These are phyloP conservation scores for Drosophila putrida DNA, from an alignment of 2,888 invertebrate species.

Conservation along the genomic window DNA sequence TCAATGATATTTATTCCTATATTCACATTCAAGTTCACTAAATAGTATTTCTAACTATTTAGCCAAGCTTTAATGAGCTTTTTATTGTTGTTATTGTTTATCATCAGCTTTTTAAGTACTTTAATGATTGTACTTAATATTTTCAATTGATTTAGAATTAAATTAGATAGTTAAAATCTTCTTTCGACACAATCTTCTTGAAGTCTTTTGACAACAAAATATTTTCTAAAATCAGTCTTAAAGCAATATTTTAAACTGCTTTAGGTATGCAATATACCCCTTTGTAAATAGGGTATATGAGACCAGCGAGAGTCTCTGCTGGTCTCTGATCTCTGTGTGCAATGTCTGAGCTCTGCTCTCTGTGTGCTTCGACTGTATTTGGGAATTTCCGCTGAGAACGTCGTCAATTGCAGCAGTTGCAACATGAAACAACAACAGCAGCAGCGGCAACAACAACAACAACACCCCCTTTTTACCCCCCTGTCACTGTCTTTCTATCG, in stretches of 20 bases:
- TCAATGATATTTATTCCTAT: no score
- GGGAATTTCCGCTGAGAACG: conserved; percentile 71
- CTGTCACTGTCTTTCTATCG: conserved; percentile 15
- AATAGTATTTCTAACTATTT: no score
- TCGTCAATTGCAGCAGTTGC: conserved; percentile 61
- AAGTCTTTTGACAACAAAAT: not conserved
- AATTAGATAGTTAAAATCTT: not conserved
- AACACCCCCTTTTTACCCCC: conserved; percentile 18
- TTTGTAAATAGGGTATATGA: conserved; percentile 2
- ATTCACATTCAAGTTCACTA: no score
- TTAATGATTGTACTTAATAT: no score
- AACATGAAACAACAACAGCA: conserved; percentile 35
- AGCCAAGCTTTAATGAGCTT: no score
- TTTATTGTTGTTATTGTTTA: no score
- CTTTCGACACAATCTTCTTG: not conserved
- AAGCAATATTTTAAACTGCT: not conserved
- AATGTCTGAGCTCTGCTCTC: conserved; percentile 31
- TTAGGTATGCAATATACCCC: conserved; percentile 1
- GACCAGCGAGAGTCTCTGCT: conserved; percentile 26
- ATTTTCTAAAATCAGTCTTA: not conserved
- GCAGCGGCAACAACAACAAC: conserved; percentile 12
- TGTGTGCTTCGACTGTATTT: conserved; percentile 49
- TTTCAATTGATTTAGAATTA: no score
- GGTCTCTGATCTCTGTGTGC: conserved; percentile 46
- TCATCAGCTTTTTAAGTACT: no score